Evolutionary conservation across 2,888 invertebrate genomes (phyloP).

Genomic region (Cremastobaeus sp.): DNA sequence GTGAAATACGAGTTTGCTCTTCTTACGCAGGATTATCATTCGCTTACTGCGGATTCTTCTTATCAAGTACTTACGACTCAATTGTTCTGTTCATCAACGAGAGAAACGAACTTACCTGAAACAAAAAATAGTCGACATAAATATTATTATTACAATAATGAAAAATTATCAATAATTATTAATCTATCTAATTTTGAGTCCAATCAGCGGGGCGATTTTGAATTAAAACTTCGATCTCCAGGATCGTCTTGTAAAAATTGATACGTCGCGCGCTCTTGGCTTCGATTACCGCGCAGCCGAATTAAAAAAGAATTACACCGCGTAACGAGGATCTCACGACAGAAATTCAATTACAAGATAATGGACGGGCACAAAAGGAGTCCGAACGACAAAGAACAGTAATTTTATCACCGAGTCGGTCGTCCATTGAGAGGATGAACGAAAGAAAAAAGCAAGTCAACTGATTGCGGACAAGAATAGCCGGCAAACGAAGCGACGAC

Average conservation of each 20-base stretch:
- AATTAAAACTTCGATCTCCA: no score
- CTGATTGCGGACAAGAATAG: conserved; percentile 55
- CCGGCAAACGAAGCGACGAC: conserved; percentile 52
- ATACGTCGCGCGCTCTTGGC: conserved; percentile 53
- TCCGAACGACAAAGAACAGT: conserved; percentile 58
- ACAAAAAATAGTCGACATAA: conserved; percentile 19
- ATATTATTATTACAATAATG: no score
- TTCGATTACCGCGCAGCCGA: conserved; percentile 51
- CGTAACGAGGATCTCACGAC: conserved; percentile 42
- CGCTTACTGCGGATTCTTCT: no score
- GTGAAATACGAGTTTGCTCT: no score
- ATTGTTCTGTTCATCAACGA: no score
- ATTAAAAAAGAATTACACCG: conserved; percentile 52
- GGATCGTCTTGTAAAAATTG: no score
- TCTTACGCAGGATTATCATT: no score
- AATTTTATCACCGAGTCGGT: conserved; percentile 57
- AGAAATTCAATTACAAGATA: conserved; percentile 63
- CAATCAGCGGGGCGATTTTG: no score
- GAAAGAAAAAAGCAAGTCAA: conserved; percentile 36
- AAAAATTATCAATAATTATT: no score
- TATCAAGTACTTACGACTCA: background rate
- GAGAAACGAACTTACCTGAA: conserved; percentile 38
- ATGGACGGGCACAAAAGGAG: conserved; percentile 57
- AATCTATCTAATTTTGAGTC: no score
- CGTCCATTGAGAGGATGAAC: conserved; percentile 44